These are phyloP conservation scores for Spisula subtruncata DNA, from an alignment of 2,888 invertebrate species.

Conservation along the genomic window DNA sequence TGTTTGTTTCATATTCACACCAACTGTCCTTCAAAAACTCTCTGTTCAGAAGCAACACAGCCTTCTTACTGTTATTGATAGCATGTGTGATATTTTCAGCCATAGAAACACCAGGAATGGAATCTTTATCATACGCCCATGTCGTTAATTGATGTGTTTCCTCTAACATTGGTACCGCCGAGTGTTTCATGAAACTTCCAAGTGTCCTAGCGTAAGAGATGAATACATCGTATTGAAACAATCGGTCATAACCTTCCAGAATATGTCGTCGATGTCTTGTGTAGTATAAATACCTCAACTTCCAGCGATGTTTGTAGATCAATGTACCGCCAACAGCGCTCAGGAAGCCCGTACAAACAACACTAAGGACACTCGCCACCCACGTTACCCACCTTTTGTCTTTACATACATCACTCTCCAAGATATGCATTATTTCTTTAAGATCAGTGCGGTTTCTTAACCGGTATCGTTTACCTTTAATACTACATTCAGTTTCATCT, in stretches of 20 bases:
- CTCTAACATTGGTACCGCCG: too few relatives aligned
- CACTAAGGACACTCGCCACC: background rate
- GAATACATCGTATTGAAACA: slow-evolving; percentile 64
- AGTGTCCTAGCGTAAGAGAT: slow-evolving; percentile 61
- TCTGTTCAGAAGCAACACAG: slow-evolving; percentile 59
- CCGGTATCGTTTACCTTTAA: slow-evolving; percentile 15
- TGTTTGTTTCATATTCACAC: too few relatives aligned
- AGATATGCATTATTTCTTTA: background rate
- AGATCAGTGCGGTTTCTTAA: background rate
- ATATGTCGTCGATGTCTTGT: slow-evolving; percentile 49
- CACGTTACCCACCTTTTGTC: slow-evolving; percentile 33
- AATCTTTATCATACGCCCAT: too few relatives aligned
- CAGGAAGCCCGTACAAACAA: slow-evolving; percentile 15
- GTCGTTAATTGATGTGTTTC: too few relatives aligned
- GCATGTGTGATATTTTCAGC: too few relatives aligned
- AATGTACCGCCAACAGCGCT: slow-evolving; percentile 16
- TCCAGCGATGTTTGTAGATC: slow-evolving; percentile 54
- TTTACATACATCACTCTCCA: slow-evolving; percentile 16
- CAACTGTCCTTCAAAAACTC: slow-evolving; percentile 69
- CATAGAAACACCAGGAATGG: too few relatives aligned
- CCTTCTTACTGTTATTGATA: slow-evolving; percentile 64
- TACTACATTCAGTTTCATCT: background rate
- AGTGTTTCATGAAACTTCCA: too few relatives aligned
- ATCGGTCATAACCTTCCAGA: too few relatives aligned
- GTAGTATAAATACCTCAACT: slow-evolving; percentile 71